A percentile compares a stretch with the other conserved stretches of the same genome.
phyloP scores from a whole-genome alignment of 2,888 invertebrate genomes.

The Bedellia somnulentella region DNA sequence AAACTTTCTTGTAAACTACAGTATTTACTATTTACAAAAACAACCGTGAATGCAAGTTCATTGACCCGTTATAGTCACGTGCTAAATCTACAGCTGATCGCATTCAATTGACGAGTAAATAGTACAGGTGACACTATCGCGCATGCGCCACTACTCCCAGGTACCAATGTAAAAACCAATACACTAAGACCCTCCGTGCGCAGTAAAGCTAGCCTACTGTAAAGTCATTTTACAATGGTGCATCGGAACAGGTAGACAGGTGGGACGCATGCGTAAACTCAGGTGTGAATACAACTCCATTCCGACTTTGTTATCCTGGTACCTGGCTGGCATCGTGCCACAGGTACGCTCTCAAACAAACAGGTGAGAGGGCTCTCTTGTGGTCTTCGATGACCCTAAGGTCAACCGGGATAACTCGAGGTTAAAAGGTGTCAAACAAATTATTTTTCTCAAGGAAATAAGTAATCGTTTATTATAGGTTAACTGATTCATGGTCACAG shows the following conservation, averaged over 20 bases:
- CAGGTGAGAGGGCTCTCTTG: conserved; percentile 34
- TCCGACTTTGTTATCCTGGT: conserved; percentile 32
- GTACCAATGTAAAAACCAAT: too few species aligned
- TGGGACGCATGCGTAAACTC: conserved; percentile 10
- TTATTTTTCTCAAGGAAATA: too few species aligned
- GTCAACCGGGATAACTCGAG: conserved; percentile 1
- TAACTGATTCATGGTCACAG: too few species aligned
- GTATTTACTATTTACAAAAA: too few species aligned
- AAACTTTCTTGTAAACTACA: too few species aligned
- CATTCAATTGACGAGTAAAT: not conserved
- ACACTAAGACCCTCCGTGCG: too few species aligned
- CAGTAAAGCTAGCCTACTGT: too few species aligned
- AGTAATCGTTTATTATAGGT: too few species aligned
- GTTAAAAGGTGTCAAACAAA: too few species aligned
- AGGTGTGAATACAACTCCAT: conserved; percentile 30
- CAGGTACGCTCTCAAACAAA: conserved; percentile 52
- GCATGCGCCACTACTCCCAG: conserved; percentile 5
- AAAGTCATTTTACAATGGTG: too few species aligned
- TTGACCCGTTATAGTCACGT: not conserved
- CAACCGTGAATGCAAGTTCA: not conserved
- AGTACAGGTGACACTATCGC: not conserved
- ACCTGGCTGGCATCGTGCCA: conserved; percentile 59
- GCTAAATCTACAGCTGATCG: not conserved
- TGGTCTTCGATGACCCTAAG: conserved; percentile 28
- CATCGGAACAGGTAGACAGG: conserved; percentile 2